Percentiles rank a stretch among this genome's conserved stretches.
phyloP scores from a whole-genome alignment of 2,888 invertebrate genomes.

The Eristalis pertinax region DNA sequence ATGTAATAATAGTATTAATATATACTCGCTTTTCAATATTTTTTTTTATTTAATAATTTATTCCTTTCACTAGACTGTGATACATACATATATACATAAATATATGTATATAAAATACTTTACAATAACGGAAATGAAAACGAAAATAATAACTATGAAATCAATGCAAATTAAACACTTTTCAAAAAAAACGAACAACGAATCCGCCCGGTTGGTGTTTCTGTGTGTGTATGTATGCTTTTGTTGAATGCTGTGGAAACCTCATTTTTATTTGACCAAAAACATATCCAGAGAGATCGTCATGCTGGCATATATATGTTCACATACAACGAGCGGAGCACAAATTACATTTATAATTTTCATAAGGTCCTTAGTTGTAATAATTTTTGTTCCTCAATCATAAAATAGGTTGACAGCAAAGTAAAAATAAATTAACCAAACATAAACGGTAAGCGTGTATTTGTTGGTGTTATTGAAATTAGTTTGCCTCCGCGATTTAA shows the following conservation, averaged over 20 bases:
- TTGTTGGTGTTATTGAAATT: background rate
- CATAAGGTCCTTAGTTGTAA: conserved; percentile 5
- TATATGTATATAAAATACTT: conserved; percentile 23
- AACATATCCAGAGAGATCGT: conserved; percentile 7
- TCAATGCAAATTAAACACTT: conserved; percentile 23
- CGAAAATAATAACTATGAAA: conserved; percentile 16
- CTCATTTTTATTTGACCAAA: conserved; percentile 44
- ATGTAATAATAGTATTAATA: conserved; percentile 58
- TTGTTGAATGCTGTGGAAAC: conserved; percentile 59
- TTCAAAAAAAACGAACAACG: background rate
- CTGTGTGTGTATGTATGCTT: conserved; percentile 13
- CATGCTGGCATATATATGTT: background rate
- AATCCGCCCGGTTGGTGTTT: conserved; percentile 4
- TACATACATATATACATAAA: conserved; percentile 40
- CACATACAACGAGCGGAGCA: conserved; percentile 4
- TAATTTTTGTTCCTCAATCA: background rate
- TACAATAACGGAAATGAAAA: conserved; percentile 37
- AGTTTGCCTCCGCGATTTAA: background rate
- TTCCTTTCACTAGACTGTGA: conserved; percentile 65
- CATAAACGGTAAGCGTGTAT: background rate
- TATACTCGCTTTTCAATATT: conserved; percentile 56
- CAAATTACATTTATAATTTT: conserved; percentile 12
- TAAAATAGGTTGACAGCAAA: background rate
- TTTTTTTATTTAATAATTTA: conserved; percentile 72
- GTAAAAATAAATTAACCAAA: conserved; percentile 2